Evolutionary conservation across 2,797 vertebrate species (phyloP).

Genomic region (Tympanoctomys barrerae): DNA sequence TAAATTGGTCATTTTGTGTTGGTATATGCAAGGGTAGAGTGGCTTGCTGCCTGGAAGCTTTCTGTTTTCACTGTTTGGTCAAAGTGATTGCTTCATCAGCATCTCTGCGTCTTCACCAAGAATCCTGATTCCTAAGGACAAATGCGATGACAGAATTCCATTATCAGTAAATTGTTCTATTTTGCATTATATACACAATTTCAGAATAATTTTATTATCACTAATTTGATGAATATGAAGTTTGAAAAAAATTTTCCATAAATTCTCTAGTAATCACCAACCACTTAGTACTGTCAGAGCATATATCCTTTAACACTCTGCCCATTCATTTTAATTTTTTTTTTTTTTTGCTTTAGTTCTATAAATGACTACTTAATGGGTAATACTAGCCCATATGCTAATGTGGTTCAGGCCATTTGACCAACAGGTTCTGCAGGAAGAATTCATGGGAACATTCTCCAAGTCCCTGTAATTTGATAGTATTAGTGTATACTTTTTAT

Average conservation of each 20-base stretch:
- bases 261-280: not conserved
- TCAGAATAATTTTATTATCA: conserved; percentile 10
- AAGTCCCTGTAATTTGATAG: not conserved
- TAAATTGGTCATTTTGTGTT: not conserved
- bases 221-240: not conserved
- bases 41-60: not conserved
- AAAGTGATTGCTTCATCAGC: not conserved
- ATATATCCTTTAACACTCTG: not conserved
- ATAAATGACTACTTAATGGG: not conserved
- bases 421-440: not conserved
- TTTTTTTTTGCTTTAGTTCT: not conserved
- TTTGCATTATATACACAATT: not conserved
- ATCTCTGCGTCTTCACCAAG: not conserved
- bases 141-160: not conserved
- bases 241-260: not conserved
- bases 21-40: not conserved
- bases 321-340: not conserved
- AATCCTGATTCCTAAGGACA: not conserved
- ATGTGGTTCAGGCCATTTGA: not conserved
- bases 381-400: not conserved
- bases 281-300: not conserved
- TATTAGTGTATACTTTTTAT: not conserved
- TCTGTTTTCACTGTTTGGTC: not conserved
- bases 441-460: not conserved
- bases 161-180: not conserved